Conservation (phyloP, 2,888 invertebrate species). For the Harpagoxenus sublaevis region DNA sequence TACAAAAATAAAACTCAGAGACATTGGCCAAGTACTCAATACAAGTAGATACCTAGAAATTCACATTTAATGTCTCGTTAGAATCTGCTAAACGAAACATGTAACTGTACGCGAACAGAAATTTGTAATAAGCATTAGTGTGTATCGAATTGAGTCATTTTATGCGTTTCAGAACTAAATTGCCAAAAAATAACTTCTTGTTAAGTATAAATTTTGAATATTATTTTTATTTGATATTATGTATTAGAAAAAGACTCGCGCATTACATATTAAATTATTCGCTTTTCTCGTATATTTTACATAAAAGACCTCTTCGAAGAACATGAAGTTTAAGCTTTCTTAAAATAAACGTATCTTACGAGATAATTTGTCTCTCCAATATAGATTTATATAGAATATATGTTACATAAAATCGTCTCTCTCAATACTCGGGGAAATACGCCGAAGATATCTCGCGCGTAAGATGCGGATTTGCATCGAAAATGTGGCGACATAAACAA, state of each 20-base stretch:
- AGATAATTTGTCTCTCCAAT: not conserved
- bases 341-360: not conserved
- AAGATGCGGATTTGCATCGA: not conserved
- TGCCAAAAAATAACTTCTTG: not conserved
- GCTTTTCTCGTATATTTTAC: not conserved
- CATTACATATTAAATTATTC: not conserved
- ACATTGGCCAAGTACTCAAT: too few relatives aligned
- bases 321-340: not conserved
- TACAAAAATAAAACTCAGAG: too few relatives aligned
- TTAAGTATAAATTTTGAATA: not conserved
- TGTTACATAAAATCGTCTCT: not conserved
- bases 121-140: not conserved
- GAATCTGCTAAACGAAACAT: not conserved
- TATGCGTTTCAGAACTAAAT: not conserved
- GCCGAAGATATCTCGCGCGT: not conserved
- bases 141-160: not conserved
- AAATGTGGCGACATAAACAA: constrained; percentile 52
- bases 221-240: not conserved
- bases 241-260: not conserved
- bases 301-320: not conserved
- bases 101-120: not conserved
- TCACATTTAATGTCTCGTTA: too few relatives aligned
- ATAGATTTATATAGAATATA: not conserved
- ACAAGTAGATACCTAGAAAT: too few relatives aligned
- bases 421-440: not conserved